These are phyloP conservation scores for Eurosta solidaginis DNA, from an alignment of 1,140 invertebrate species.

Conservation along the genomic window DNA sequence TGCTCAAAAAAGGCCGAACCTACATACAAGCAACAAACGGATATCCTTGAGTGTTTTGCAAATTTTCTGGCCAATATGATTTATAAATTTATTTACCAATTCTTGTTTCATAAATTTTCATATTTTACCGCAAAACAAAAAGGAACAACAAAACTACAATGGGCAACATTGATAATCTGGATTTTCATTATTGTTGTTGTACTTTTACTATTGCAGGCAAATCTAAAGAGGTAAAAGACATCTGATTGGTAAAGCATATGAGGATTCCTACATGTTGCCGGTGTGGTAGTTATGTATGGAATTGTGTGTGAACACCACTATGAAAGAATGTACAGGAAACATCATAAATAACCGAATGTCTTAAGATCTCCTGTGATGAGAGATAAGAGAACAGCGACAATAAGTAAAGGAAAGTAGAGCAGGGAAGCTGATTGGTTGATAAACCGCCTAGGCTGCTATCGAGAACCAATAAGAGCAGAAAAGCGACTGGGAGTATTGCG, in stretches of 20 bases:
- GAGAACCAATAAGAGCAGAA: too few relatives aligned
- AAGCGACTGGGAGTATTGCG: too few relatives aligned
- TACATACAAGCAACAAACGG: constrained; percentile 44
- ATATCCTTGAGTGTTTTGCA: constrained; percentile 59
- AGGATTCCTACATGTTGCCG: too few relatives aligned
- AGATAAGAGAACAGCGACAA: too few relatives aligned
- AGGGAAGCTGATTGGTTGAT: too few relatives aligned
- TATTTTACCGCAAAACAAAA: constrained; percentile 45
- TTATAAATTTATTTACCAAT: constrained; percentile 60
- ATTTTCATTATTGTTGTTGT: neutral
- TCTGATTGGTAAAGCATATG: neutral
- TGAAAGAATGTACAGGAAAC: too few relatives aligned
- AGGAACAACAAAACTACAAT: neutral
- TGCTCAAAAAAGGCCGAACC: neutral
- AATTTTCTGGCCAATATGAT: constrained; percentile 60
- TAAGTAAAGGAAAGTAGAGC: too few relatives aligned
- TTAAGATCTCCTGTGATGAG: too few relatives aligned
- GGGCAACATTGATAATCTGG: neutral
- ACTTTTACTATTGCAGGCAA: neutral
- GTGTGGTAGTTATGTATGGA: neutral
- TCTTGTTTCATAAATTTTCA: constrained; percentile 59
- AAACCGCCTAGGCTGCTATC: too few relatives aligned
- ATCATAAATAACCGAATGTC: too few relatives aligned
- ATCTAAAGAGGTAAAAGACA: neutral
- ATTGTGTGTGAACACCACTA: too few relatives aligned